Evolutionary conservation across 2,113 vertebrate genomes (phyloP), one percentile per base, ranked within the genome.

Genomic region (Lampris megalopsis): DNA sequence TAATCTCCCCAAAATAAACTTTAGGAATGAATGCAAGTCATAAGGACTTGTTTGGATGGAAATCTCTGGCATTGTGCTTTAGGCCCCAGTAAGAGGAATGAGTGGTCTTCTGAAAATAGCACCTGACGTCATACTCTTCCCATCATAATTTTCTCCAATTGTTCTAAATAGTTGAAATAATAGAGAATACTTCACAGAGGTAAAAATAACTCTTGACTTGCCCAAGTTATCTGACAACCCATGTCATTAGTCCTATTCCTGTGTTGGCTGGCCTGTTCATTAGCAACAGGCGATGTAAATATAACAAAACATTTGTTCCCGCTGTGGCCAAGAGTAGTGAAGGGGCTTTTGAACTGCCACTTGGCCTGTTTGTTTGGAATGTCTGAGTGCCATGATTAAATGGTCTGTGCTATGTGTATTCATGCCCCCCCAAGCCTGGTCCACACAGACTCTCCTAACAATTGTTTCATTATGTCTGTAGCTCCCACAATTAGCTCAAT

Each of bases 401-500:
- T 3, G 54, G 67, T 75, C 75, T 65, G 58, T 2, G 75, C 76
- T 83, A 70, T 80, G 79, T 83, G 74, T 85, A 88, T 86, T 88
- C 68, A 78, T 36, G 60, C 43, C 57, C 56, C 70, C 64, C 38
- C 49, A 6, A 6, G 13, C 71, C 75, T 69, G 57, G 63, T 72
- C 42, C 79, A 70, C 63, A 37, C 57, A 1, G 38, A 45, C 75
- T 53, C 48, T 49, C 42, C 68, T 63, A 80, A 89, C 88, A 91
- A 93, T 90, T 68, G 86, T 49, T 89, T 90, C 90, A 90, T 88
- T 90, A 90, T 91, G 88, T 89, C 82, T 63, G 64, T 77, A 72
- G 85, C 86, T 93, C 90, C 86, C 90, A 92, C 89, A 89, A 92
- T 94, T 91, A 93, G 81, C 86, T 84, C 59, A 43, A 72, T 88